A percentile compares a stretch with the other conserved stretches of the same genome.
These are phyloP conservation scores for Cairina moschata DNA, from an alignment of 2,113 vertebrate genomes.

Conservation along the genomic window DNA sequence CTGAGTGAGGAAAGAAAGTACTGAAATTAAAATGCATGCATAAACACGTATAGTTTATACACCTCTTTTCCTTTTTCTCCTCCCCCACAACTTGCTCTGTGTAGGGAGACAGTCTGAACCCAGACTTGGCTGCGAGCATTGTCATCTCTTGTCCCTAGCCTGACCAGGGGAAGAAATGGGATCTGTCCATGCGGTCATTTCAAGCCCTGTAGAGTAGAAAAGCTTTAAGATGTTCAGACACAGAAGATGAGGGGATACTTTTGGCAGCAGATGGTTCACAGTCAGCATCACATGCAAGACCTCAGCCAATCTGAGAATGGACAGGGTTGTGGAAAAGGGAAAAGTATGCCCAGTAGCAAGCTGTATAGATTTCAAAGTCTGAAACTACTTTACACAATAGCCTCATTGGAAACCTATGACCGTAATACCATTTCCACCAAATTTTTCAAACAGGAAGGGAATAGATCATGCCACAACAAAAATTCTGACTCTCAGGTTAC, in stretches of 20 bases:
- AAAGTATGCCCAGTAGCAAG: accelerated
- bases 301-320: neutral
- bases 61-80: neutral
- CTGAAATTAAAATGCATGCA: neutral
- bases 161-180: neutral
- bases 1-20: neutral
- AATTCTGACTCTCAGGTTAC: neutral
- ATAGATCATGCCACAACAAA: neutral
- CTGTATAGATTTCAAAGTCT: neutral
- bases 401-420: neutral
- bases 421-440: neutral
- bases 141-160: too few relatives aligned
- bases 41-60: neutral
- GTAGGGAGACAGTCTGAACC: neutral
- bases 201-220: neutral
- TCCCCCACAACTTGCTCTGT: accelerated
- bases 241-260: neutral
- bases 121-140: too few relatives aligned
- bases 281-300: neutral
- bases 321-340: neutral
- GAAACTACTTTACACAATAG: neutral
- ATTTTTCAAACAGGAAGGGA: neutral
- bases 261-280: accelerated
- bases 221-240: neutral
- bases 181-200: neutral